A percentile compares a stretch with the other conserved stretches of the same genome.
These are phyloP conservation scores for Oryctes rhinoceros DNA, from an alignment of 1,140 invertebrate species.

Conservation along the genomic window DNA sequence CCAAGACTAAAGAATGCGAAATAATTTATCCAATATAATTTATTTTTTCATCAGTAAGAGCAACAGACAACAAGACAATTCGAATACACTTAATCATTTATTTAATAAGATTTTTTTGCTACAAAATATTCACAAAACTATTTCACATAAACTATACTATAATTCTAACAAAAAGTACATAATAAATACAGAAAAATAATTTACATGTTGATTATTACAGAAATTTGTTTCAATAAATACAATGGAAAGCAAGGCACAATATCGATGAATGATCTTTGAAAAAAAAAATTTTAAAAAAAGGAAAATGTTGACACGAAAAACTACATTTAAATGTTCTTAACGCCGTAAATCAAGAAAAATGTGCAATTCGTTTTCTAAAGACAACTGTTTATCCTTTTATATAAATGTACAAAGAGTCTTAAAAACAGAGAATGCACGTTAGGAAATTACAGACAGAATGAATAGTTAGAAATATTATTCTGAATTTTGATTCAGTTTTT, in stretches of 20 bases:
- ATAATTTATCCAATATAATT: conserved; percentile 27
- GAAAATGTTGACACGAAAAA: conserved; percentile 12
- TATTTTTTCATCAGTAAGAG: conserved; percentile 24
- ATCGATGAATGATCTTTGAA: conserved; percentile 48
- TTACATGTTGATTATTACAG: conserved; percentile 38
- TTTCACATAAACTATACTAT: conserved; percentile 45
- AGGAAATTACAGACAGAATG: conserved; percentile 2
- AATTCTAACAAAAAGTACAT: conserved; percentile 44
- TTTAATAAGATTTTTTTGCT: conserved; percentile 39
- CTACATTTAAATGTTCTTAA: conserved; percentile 13
- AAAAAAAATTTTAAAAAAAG: conserved; percentile 36
- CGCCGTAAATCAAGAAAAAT: background rate
- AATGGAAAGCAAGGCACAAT: conserved; percentile 52
- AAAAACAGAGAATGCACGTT: background rate
- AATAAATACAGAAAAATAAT: conserved; percentile 48
- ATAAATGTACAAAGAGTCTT: conserved; percentile 33
- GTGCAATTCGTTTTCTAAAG: conserved; percentile 30
- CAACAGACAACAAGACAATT: conserved; percentile 31
- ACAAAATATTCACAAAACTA: conserved; percentile 47
- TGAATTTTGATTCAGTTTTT: conserved; percentile 34
- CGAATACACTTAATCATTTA: conserved; percentile 37
- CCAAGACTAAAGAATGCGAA: background rate
- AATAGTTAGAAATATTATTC: background rate
- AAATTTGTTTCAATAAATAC: conserved; percentile 44
- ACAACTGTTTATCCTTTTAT: background rate